Evolutionary conservation across 2,113 vertebrate species (phyloP).

Genomic region (Oryzias celebensis): DNA sequence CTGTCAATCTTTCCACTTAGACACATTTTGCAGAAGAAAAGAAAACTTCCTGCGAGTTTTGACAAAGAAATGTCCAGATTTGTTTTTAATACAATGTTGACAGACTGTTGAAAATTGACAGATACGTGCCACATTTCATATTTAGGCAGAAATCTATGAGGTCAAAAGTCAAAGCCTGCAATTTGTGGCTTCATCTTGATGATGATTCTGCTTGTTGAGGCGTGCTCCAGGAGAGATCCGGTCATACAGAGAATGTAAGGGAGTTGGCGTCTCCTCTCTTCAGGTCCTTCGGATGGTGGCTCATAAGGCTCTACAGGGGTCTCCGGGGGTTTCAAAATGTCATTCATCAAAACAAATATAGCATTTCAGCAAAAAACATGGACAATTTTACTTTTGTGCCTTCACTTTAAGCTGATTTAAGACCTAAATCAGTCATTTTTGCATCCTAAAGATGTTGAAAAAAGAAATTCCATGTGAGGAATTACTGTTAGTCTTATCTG

Average conservation of each 20-base stretch:
- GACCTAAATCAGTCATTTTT: too few relatives aligned
- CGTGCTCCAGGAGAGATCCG: constrained; percentile 24
- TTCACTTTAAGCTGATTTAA: too few relatives aligned
- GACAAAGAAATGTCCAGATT: background rate
- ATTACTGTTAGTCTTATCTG: too few relatives aligned
- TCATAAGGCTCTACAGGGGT: background rate
- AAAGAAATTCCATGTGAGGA: too few relatives aligned
- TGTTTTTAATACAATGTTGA: constrained; percentile 8
- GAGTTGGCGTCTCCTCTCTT: background rate
- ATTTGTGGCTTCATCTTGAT: constrained; percentile 40
- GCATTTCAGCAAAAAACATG: too few relatives aligned
- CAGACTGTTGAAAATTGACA: constrained; percentile 32
- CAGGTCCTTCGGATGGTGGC: background rate
- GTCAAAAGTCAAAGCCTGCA: constrained; percentile 35
- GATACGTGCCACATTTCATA: constrained; percentile 33
- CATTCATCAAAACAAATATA: background rate
- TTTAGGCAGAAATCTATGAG: constrained; percentile 22
- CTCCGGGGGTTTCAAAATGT: background rate
- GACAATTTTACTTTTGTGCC: too few relatives aligned
- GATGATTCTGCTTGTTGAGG: constrained; percentile 31
- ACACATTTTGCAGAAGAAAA: background rate
- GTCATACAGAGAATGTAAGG: constrained; percentile 18
- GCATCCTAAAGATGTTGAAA: too few relatives aligned
- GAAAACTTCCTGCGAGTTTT: background rate
- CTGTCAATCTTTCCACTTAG: constrained; percentile 4